Percentiles rank a stretch among this genome's conserved stretches.
phyloP scores from a whole-genome alignment of 2,113 vertebrate species.

The Pantherophis guttatus region DNA sequence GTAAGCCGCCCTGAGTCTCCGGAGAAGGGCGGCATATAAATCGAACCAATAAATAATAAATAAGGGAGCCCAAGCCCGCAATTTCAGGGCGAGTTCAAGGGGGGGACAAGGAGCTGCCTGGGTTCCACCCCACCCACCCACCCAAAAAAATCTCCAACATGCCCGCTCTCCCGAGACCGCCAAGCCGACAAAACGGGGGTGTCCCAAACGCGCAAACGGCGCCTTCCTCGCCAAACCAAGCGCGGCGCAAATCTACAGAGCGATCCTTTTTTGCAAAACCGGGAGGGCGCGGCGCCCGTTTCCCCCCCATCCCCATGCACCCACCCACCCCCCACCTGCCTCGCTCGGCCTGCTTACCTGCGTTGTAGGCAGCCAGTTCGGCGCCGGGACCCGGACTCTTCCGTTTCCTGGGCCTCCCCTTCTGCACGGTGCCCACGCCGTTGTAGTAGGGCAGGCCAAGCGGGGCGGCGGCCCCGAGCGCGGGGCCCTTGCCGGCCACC shows the following conservation, averaged over 20 bases:
- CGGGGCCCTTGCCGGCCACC: slow-evolving; percentile 82
- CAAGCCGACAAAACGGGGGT: neutral
- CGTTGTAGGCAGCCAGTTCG: slow-evolving; percentile 94
- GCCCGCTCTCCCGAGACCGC: neutral
- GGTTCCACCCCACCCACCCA: neutral
- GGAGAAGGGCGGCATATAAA: too few relatives aligned
- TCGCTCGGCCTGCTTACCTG: slow-evolving; percentile 77
- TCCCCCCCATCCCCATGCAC: too few relatives aligned
- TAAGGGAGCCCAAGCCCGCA: neutral
- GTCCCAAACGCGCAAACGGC: neutral
- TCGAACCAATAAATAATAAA: too few relatives aligned
- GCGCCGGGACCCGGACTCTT: slow-evolving; percentile 94
- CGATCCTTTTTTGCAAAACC: neutral
- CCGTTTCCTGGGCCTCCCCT: slow-evolving; percentile 93
- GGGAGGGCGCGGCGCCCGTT: neutral
- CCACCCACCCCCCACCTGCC: neutral
- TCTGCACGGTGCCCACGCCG: slow-evolving; percentile 95
- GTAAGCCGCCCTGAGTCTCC: too few relatives aligned
- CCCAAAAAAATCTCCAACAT: neutral
- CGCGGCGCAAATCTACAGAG: neutral
- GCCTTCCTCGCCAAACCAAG: neutral
- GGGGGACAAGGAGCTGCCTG: neutral
- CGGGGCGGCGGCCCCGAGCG: slow-evolving; percentile 81
- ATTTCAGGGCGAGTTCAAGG: neutral
- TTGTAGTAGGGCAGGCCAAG: slow-evolving; percentile 98